Base-by-base conservation (phyloP, 2,113 vertebrate species). In the Tricholaema leucomelas region DNA sequence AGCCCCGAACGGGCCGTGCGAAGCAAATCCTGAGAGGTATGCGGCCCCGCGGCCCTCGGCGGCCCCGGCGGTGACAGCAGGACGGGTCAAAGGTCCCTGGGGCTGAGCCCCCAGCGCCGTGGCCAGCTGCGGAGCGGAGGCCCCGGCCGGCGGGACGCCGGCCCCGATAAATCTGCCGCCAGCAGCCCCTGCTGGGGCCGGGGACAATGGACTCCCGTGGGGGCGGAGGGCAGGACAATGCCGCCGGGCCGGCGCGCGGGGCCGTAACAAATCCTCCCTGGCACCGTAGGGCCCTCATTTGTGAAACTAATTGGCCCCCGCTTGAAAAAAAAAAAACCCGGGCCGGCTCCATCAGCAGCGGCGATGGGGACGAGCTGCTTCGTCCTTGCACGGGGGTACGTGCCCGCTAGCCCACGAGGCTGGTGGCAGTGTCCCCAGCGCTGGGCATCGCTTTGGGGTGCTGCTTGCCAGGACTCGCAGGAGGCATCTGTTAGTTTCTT, bases 241-340 rank as follows among this genome's bases (percentile, higher is more conserved):
- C 88, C n/a, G 94, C 93, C 90, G 35, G 86, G 90, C 94, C 95
- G 96, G 95, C 96, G 97, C 91, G 95, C 95, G 95, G 97, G 97
- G 97, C 97, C 90, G 97, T 97, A 98, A 98, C 97, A 98, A 98
- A 98, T 98, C 97, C 90, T 96, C 93, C 96, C 92, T 97, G 97
- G 97, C 97, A 98, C 97, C 93, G 94, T 88, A 55, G 97, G 96
- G 92, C 94, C 96, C 97, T 97, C 97, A 98, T 98, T 98, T 98
- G 97, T 97, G 97, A 98, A 98, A 97, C 97, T 98, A 98, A 98
- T 98, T 98, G 98, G 97, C 96, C 97, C 96, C 91, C 85, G 89
- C 95, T 96, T 89, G 95, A 97, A 96, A 94, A 88, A 93, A 97
- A 88, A 93, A 42, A 42, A 44, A 94, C 94, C 80, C 28, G 81